These are phyloP conservation scores for Lepidurus couesii DNA, from an alignment of 1,140 invertebrate species.

Conservation along the genomic window DNA sequence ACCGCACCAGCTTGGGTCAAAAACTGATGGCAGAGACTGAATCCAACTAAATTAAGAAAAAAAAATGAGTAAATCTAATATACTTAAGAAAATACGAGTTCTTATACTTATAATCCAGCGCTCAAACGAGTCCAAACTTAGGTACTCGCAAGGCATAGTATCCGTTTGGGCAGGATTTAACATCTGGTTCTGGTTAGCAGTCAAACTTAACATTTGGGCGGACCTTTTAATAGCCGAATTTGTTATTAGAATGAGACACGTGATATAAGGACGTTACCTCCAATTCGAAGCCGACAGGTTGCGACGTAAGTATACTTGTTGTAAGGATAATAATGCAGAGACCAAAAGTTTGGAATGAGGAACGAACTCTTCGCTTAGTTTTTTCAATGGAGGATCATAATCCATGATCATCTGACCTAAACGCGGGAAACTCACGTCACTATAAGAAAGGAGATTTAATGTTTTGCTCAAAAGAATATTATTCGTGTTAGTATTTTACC, in stretches of 20 bases:
- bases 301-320: conserved; percentile 75
- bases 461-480: not conserved
- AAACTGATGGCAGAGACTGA: conserved; percentile 80
- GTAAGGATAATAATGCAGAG: conserved; percentile 79
- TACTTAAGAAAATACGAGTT: conserved; percentile 34
- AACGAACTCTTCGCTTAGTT: conserved; percentile 93
- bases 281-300: conserved; percentile 92
- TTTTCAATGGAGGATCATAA: conserved; percentile 92
- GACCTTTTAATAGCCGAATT: conserved; percentile 48
- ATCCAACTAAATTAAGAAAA: conserved; percentile 58
- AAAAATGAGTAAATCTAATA: conserved; percentile 27
- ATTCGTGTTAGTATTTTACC: conserved; percentile 43
- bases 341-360: conserved; percentile 84
- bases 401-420: conserved; percentile 96
- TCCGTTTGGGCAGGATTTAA: conserved; percentile 91
- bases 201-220: conserved; percentile 87
- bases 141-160: conserved; percentile 93
- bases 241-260: not conserved
- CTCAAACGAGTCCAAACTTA: conserved; percentile 91
- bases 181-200: conserved; percentile 82
- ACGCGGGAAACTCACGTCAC: conserved; percentile 86
- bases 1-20: conserved; percentile 59
- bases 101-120: conserved; percentile 87
- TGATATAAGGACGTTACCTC: conserved; percentile 49
- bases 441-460: conserved; percentile 43